Evolutionary conservation across 1,140 invertebrate genomes (phyloP).

Genomic region (Ctenoplectra terminalis): DNA sequence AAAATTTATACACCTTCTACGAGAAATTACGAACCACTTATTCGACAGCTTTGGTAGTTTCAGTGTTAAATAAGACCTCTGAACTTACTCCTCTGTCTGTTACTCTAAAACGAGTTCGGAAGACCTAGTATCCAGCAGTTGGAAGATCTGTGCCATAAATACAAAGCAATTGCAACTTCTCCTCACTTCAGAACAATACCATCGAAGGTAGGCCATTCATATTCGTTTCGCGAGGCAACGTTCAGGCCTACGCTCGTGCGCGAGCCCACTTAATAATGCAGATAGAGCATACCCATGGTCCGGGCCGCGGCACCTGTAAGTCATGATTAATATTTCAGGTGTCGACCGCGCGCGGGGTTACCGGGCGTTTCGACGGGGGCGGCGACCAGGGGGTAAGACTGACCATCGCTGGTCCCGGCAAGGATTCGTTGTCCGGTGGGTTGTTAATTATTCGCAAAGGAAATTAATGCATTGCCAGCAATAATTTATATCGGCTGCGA

Average conservation of each 20-base stretch:
- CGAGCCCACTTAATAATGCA: constrained; percentile 76
- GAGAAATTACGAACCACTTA: no score
- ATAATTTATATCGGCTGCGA: constrained; percentile 74
- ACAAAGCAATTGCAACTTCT: neutral
- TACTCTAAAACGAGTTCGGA: no score
- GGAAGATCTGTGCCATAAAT: neutral
- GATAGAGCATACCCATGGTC: constrained; percentile 72
- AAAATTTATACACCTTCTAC: no score
- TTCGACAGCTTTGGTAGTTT: no score
- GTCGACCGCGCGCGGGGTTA: constrained; percentile 59
- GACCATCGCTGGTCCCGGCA: constrained; percentile 68
- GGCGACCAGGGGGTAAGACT: constrained; percentile 59
- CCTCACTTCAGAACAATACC: constrained; percentile 52
- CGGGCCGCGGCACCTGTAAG: constrained; percentile 75
- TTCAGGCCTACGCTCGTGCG: constrained; percentile 61
- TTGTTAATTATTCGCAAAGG: constrained; percentile 80
- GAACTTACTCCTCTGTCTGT: no score
- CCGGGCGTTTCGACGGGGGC: constrained; percentile 7
- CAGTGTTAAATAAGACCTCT: no score
- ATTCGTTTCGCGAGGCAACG: constrained; percentile 61
- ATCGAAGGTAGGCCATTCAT: constrained; percentile 55
- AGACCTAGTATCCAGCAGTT: no score
- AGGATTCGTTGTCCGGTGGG: constrained; percentile 72
- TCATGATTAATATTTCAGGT: constrained; percentile 79
- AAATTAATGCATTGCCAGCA: constrained; percentile 76